phyloP scores from a whole-genome alignment of 2,797 vertebrate genomes.

The Knipowitschia caucasica region DNA sequence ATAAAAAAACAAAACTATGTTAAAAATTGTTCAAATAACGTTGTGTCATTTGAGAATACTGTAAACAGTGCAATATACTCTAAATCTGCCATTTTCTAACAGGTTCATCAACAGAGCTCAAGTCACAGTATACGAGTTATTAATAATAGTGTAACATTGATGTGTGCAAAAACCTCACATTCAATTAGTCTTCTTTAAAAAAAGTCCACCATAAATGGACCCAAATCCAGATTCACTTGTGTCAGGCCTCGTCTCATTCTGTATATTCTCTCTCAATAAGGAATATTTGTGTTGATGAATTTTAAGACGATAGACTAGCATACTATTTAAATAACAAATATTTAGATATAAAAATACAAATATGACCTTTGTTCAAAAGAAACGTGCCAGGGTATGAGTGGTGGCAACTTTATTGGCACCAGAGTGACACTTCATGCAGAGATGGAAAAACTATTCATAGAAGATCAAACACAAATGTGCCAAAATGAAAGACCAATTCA shows the following conservation, averaged over 20 bases:
- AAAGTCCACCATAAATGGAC: conserved; percentile 67
- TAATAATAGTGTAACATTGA: conserved; percentile 86
- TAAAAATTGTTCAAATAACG: conserved; percentile 81
- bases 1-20: conserved; percentile 77
- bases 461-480: conserved; percentile 67
- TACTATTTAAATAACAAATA: conserved; percentile 97
- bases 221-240: conserved; percentile 54
- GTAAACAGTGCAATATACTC: conserved; percentile 85
- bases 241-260: conserved; percentile 60
- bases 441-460: conserved; percentile 83
- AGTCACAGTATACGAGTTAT: conserved; percentile 87
- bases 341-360: conserved; percentile 99
- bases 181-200: conserved; percentile 83
- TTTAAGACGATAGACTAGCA: conserved; percentile 86
- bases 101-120: conserved; percentile 84
- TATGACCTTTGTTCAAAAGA: conserved; percentile 93
- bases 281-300: conserved; percentile 84
- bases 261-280: conserved; percentile 78
- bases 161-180: conserved; percentile 86
- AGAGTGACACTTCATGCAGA: conserved; percentile 94
- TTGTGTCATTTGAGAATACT: conserved; percentile 81
- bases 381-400: conserved; percentile 85
- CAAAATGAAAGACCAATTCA: conserved; percentile 53
- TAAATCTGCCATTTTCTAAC: conserved; percentile 83
- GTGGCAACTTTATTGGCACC: conserved; percentile 82